phyloP scores from a whole-genome alignment of 2,113 vertebrate species.

The Actinemys pallida region DNA sequence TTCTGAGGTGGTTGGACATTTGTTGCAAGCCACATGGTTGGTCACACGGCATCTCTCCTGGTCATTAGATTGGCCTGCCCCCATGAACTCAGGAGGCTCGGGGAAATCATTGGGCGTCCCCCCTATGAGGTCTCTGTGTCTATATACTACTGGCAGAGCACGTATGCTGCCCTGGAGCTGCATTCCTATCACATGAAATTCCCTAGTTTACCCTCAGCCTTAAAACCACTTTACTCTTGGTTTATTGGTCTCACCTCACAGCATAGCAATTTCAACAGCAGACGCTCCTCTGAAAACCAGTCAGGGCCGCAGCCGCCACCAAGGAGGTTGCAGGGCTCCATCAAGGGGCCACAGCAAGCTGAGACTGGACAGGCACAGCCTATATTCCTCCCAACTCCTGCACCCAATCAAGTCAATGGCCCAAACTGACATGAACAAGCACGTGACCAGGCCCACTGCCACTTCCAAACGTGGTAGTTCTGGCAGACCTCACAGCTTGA shows the following conservation, averaged over 20 bases:
- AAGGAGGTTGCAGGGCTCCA: neutral
- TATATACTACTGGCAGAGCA: fast-evolving
- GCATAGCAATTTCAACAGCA: neutral
- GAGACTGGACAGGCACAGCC: neutral
- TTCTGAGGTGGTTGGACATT: neutral
- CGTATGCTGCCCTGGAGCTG: neutral
- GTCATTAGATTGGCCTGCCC: neutral
- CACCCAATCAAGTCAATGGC: fast-evolving
- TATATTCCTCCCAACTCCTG: neutral
- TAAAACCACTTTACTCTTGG: no score
- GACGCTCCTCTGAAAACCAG: neutral
- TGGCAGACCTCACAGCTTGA: no score
- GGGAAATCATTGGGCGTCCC: no score
- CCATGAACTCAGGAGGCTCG: no score
- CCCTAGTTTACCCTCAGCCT: neutral
- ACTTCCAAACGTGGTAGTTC: no score
- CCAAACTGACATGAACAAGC: neutral
- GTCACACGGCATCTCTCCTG: neutral
- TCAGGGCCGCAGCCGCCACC: neutral
- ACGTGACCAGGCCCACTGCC: neutral
- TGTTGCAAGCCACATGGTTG: neutral
- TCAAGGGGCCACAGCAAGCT: neutral
- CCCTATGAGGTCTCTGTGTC: neutral
- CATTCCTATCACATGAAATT: fast-evolving
- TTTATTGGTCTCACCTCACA: neutral